Evolutionary conservation across 2,888 invertebrate species (phyloP), one percentile per base, ranked within the genome.

Genomic region (Brachylomia viminalis): DNA sequence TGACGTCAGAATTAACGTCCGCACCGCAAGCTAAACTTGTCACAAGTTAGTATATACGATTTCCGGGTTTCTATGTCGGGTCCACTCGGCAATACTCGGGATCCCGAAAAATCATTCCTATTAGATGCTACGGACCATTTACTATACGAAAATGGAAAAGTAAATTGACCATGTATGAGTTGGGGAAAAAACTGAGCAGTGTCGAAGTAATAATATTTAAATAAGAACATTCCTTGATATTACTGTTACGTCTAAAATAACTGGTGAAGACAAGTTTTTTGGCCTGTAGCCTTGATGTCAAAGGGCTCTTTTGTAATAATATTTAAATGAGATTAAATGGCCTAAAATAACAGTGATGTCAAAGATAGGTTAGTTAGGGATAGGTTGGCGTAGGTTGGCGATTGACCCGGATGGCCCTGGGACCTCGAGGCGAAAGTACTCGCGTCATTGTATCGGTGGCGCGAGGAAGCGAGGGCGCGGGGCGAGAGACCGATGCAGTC

Each of bases 41-140:
- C 82, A 79, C 65, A 79, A 62, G 83, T 79, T 82, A 47, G 79
- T 79, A 82, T 75, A 67, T 82, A 79, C 68, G 79, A 76, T 83
- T 83, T 83, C 83, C 71, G 62, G 68, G 23, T 59, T 65, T 65
- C 80, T 61, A 80, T 71, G 69, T 61, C 73, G 68, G 56, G 38
- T 27, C 20, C 38, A 1, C 49, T 70, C 54, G 79, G 54, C 13
- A 64, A n/a, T 79, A 10, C 10, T 76, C 56, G 68, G 61, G 69
- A 68, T 49, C 11, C 52, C 77, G 61, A 72, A 58, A 77, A 75
- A 75, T 70, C 62, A 54, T 72, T 67, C 47, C 33, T 56, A 30
- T 66, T 49, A 38, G 38, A n/a, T 67, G 71, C 58, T 75, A 76
- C 49, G 27, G 33, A 38, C 27, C 49, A 71, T 80, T 71, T 52